Evolutionary conservation across 2,888 invertebrate genomes (phyloP), one percentile per base, ranked within the genome.

Genomic region (Hedychridium roseum): DNA sequence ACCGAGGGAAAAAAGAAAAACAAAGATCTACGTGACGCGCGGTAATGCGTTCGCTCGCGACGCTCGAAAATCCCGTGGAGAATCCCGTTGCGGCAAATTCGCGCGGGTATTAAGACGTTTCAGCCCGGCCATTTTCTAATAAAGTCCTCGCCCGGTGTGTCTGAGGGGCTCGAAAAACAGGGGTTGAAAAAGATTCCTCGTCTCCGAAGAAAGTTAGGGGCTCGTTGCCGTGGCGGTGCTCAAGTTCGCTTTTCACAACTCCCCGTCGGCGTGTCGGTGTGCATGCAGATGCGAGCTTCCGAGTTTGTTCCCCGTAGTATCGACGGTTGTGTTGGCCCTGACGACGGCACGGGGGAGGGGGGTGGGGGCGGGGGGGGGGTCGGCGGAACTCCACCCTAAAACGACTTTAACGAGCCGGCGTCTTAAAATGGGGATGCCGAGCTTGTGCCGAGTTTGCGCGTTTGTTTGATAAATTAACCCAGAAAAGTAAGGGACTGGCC

Each of bases 71-170:
- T n/a, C n/a, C n/a, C n/a, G n/a, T n/a, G n/a, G n/a, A n/a, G n/a
- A n/a, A n/a, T n/a, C n/a, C n/a, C n/a, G n/a, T n/a, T n/a, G n/a
- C n/a, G n/a, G n/a, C n/a, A n/a, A n/a, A n/a, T n/a, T 5, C 12
- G 34, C 15, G n/a, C 16, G 15, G 34, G 52, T 64, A 76, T 74
- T 74, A 72, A 73, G 75, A 73, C 63, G 63, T 68, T 69, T 54
- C 50, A 27, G 42, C 30, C 52, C 62, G 63, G 70, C 69, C 72
- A 71, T 74, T 76, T 76, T 75, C 72, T 78, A 74, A 78, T 78
- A 74, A 74, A 78, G 73, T 68, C 72, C 64, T 71, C 45, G 50
- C 48, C 50, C 32, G 30, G 21, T 26, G 47, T 57, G 35, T 50
- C 35, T 45, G 38, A 43, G 46, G 50, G 43, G 44, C 36, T 17